These are phyloP conservation scores for Pandemis cinnamomeana DNA, from an alignment of 2,888 invertebrate species.

Conservation along the genomic window DNA sequence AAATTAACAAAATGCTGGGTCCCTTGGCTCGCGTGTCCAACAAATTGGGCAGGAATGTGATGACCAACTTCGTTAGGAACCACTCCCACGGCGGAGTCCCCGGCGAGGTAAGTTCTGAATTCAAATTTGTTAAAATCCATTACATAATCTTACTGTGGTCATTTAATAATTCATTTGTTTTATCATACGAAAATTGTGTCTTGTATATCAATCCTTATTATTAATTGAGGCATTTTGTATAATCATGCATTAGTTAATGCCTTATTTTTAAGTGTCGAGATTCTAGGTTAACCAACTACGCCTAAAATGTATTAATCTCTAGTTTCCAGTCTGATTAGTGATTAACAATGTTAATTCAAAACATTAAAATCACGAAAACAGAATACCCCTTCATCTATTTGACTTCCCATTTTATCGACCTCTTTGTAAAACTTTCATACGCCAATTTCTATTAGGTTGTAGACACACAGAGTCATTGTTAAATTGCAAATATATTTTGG, in stretches of 20 bases:
- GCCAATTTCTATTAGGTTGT: too few relatives aligned
- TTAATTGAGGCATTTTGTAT: not conserved
- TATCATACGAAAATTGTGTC: not conserved
- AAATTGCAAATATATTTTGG: too few relatives aligned
- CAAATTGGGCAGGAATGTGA: slow-evolving; percentile 74
- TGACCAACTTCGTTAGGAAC: slow-evolving; percentile 73
- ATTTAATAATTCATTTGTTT: slow-evolving; percentile 26
- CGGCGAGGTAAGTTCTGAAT: slow-evolving; percentile 75
- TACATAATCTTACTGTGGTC: slow-evolving; percentile 65
- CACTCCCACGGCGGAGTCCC: slow-evolving; percentile 76
- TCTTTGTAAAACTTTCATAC: too few relatives aligned
- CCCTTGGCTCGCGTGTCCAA: slow-evolving; percentile 72
- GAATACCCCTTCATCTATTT: too few relatives aligned
- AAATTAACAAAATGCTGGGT: slow-evolving; percentile 67
- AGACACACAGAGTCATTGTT: too few relatives aligned
- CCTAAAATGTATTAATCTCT: not conserved
- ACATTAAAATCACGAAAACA: too few relatives aligned
- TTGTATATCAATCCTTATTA: not conserved
- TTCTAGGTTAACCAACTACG: not conserved
- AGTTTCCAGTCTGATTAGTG: not conserved
- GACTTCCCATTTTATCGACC: too few relatives aligned
- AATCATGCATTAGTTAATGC: not conserved
- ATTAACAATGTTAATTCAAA: too few relatives aligned
- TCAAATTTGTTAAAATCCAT: slow-evolving; percentile 54
- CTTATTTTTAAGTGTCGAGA: not conserved